phyloP scores from a whole-genome alignment of 2,888 invertebrate genomes.

The Cerastis leucographa region DNA sequence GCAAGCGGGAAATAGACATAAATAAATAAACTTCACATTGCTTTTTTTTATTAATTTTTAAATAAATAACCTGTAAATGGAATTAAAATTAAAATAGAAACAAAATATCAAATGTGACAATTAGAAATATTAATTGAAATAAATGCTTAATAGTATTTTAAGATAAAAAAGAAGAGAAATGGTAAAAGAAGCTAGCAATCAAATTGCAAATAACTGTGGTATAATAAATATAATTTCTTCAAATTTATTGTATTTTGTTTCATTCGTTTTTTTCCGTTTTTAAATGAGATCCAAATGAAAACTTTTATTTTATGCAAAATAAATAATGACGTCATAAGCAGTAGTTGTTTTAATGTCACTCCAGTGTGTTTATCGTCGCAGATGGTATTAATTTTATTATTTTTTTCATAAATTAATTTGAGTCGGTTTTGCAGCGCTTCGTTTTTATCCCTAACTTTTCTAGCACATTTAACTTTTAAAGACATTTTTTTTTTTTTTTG shows the following conservation, averaged over 20 bases:
- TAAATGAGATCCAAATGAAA: not conserved
- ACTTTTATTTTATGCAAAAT: not conserved
- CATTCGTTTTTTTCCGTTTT: not conserved
- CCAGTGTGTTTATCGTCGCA: too few relatives aligned
- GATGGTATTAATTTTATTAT: too few relatives aligned
- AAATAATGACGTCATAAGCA: too few relatives aligned
- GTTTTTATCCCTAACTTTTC: too few relatives aligned
- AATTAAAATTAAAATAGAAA: not conserved
- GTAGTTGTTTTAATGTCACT: too few relatives aligned
- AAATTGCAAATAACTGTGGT: conserved; percentile 55
- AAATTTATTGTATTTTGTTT: not conserved
- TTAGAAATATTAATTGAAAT: not conserved
- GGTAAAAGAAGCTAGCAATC: conserved; percentile 42
- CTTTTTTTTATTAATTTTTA: conserved; percentile 1
- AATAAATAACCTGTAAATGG: not conserved
- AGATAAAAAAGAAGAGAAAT: conserved; percentile 9
- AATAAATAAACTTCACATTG: not conserved
- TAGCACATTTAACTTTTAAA: too few relatives aligned
- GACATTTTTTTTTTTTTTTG: too few relatives aligned
- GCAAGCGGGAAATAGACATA: not conserved
- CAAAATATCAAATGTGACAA: not conserved
- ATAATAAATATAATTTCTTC: conserved; percentile 39
- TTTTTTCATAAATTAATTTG: too few relatives aligned
- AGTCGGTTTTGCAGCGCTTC: too few relatives aligned
- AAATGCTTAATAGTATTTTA: not conserved